A percentile compares a stretch with the other conserved stretches of the same genome.
Evolutionary conservation across 2,888 invertebrate species (phyloP).

Genomic region (Minunthozetes semirufus): DNA sequence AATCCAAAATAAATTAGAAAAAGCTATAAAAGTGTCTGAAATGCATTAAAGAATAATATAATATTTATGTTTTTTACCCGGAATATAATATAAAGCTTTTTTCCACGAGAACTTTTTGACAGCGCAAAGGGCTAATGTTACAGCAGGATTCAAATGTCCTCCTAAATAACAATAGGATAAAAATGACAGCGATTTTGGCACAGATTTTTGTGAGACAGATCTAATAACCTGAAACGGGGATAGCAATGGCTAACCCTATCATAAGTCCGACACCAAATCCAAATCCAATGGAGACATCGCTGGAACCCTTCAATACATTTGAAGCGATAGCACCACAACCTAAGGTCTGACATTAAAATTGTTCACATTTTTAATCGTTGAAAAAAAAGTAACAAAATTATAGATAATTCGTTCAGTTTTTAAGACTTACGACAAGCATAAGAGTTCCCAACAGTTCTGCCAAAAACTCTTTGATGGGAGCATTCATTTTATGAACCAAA

Average conservation of each 20-base stretch:
- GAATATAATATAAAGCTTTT: constrained; percentile 25
- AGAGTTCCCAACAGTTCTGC: constrained; percentile 30
- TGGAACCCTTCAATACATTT: constrained; percentile 15
- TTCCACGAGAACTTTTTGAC: constrained; percentile 34
- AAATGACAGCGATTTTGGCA: not conserved
- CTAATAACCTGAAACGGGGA: constrained; percentile 33
- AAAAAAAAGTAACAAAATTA: not conserved
- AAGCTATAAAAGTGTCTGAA: too few species aligned
- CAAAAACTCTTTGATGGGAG: constrained; percentile 25
- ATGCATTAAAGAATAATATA: not conserved
- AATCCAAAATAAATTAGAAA: too few species aligned
- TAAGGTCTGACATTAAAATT: not conserved
- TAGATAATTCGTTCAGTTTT: not conserved
- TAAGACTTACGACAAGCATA: constrained; percentile 27
- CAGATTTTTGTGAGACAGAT: not conserved
- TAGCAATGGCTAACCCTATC: constrained; percentile 16
- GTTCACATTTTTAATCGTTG: not conserved
- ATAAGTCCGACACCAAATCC: constrained; percentile 48
- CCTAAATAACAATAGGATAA: constrained; percentile 23
- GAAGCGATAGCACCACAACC: constrained; percentile 25
- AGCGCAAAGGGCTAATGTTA: constrained; percentile 33
- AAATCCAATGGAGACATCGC: constrained; percentile 38
- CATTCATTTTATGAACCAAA: not conserved
- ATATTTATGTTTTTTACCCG: not conserved
- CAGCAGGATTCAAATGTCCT: constrained; percentile 38